Evolutionary conservation across 2,888 invertebrate genomes (phyloP), one percentile per base, ranked within the genome.

Genomic region (Aspidapion aeneum): DNA sequence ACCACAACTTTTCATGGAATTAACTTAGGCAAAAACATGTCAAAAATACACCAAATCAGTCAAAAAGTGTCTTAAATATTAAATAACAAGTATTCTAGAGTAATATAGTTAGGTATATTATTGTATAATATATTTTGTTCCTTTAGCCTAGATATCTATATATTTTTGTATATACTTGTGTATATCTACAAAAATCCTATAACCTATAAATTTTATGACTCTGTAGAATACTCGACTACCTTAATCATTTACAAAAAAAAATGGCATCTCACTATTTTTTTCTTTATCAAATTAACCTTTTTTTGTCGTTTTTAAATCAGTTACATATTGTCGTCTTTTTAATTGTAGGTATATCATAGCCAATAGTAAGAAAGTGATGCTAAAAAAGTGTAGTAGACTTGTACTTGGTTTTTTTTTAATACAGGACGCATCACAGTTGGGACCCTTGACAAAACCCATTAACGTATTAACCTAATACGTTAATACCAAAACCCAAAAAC

Each of bases 41-140:
- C n/a, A 35, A 35, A 35, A 35, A 35, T 35, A 35, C 35, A 35
- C 12, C 35, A 35, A 35, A 35, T 35, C 35, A 35, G 35, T 35
- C 35, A 35, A 35, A 35, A 35, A 35, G 5, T 35, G 63, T 60
- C 66, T 66, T 66, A 66, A 62, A 66, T 51, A 66, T 64, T 66
- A 66, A 66, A 66, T 66, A 66, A 66, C 66, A 66, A 66, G 61
- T 63, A 64, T 59, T 63, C 63, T 63, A 63, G 62, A 63, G 60
- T 59, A 21, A 63, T 63, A 63, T 61, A 58, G 56, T 60, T 61
- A 66, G 61, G 60, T 66, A 63, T 66, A 66, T 66, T 60, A 61
- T 64, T 66, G 64, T 52, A 58, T 66, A 58, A 66, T 66, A 66
- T 66, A 65, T 66, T 61, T 66, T 66, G 64, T 61, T 54, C 49